Evolutionary conservation across 2,888 invertebrate species (phyloP).

Genomic region (Mythimna pallens): DNA sequence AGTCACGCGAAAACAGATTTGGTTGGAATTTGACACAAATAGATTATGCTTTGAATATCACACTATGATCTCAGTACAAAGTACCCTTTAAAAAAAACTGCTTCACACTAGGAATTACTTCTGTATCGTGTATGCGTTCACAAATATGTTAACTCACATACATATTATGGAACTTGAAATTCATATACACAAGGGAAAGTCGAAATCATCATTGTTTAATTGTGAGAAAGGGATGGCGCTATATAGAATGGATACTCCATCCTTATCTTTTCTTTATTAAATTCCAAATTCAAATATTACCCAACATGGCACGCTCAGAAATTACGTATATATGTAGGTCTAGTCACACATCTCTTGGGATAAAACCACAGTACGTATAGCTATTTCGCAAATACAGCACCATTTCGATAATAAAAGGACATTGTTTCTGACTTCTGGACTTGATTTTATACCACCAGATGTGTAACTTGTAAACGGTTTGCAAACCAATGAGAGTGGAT

Average conservation of each 20-base stretch:
- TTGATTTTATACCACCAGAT: conserved; percentile 64
- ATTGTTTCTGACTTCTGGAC: conserved; percentile 49
- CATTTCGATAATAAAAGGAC: conserved; percentile 11
- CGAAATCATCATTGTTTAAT: not conserved
- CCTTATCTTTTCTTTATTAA: not conserved
- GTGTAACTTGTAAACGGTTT: conserved; percentile 49
- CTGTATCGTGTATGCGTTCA: too few species aligned
- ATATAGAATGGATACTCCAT: not conserved
- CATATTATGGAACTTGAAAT: too few species aligned
- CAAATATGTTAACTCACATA: too few species aligned
- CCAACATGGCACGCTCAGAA: conserved; percentile 27
- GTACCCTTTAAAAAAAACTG: too few species aligned
- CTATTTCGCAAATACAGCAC: conserved; percentile 23
- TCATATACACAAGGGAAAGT: not conserved
- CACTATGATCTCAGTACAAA: too few species aligned
- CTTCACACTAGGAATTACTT: too few species aligned
- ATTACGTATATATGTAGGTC: conserved; percentile 56
- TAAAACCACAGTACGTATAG: conserved; percentile 46
- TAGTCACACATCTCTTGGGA: conserved; percentile 53
- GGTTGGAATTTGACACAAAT: not conserved
- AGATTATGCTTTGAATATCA: not conserved
- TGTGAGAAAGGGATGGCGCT: not conserved
- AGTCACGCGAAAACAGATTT: not conserved
- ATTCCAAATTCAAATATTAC: conserved; percentile 11
- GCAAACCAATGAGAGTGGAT: conserved; percentile 22